Evolutionary conservation across 2,797 vertebrate species (phyloP), one percentile per base, ranked within the genome.

Genomic region (Manis crassicaudata): DNA sequence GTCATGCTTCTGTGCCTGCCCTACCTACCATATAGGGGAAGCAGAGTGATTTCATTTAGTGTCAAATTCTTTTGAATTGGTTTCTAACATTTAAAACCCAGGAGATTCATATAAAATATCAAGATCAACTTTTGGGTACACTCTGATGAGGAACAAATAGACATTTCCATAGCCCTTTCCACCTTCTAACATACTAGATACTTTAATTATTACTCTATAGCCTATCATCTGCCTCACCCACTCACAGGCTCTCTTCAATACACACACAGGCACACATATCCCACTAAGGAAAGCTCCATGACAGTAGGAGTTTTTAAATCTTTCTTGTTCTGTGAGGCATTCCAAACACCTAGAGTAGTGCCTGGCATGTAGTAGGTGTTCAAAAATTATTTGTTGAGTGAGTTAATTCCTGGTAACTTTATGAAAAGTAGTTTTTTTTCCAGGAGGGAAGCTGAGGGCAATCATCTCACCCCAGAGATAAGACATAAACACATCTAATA

Each of bases 381-480:
- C 35, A 79, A 62, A 79, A 88, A 62, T 9, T 50, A 75, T 58
- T 62, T 88, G 40, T 58, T 81, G 76, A 87, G 46, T 70, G 32
- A 88, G 54, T 80, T 67, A 88, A 79, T 56, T 77, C 16, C 9
- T 92, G 21, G 25, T 37, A 88, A 60, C 35, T 90, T 87, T 54
- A 77, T n/a, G 27, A 35, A 77, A 88, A 88, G 46, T 7, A 89
- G 62, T 70, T 50, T 63, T 70, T 92, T 54, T 58, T 25, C 37
- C 93, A 82, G n/a, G 40, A 95, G 60, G 50, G 77, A 96, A 73
- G n/a, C 21, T 86, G 62, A 88, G 94, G 68, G 81, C 43, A 94
- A 92, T 32, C 60, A 27, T 4, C 9, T 65, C 13, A 4, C 70
- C 7, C 25, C 35, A 60, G 20, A 72, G n/a, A 83, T 70, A 82